Evolutionary conservation across 1,140 invertebrate genomes (phyloP).

Genomic region (Marisa cornuarietis): DNA sequence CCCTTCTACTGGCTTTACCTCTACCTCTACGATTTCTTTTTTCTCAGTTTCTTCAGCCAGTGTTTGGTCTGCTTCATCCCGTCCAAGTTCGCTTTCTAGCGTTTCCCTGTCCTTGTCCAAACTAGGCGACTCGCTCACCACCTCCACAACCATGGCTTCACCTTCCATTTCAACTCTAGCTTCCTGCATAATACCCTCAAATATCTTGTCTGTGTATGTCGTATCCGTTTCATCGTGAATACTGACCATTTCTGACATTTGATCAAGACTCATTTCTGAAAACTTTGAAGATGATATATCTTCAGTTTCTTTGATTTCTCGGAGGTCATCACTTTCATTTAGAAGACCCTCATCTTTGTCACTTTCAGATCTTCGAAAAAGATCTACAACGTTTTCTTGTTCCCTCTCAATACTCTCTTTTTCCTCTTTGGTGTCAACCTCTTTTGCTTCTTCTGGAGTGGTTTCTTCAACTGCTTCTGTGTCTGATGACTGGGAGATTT

Average conservation of each 20-base stretch:
- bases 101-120: conserved; percentile 66
- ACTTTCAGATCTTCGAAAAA: neutral
- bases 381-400: conserved; percentile 18
- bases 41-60: conserved; percentile 18
- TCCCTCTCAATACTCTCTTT: conserved; percentile 44
- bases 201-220: conserved; percentile 20
- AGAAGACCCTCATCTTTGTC: conserved; percentile 3
- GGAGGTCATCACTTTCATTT: no score
- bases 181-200: conserved; percentile 19
- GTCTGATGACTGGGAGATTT: neutral
- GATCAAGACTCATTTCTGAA: conserved; percentile 5
- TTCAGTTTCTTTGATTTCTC: neutral
- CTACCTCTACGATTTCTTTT: conserved; percentile 27
- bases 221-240: conserved; percentile 17
- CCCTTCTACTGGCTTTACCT: conserved; percentile 27
- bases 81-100: conserved; percentile 24
- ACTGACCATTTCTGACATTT: conserved; percentile 15
- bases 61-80: no score
- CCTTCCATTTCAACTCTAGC: conserved; percentile 32
- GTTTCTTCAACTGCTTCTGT: conserved; percentile 12
- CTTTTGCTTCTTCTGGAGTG: conserved; percentile 28
- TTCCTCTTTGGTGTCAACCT: conserved; percentile 20
- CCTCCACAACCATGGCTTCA: conserved; percentile 63
- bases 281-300: conserved; percentile 7
- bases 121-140: conserved; percentile 54